A percentile compares a stretch with the other conserved stretches of the same genome.
Conservation (phyloP, 2,113 vertebrate genomes). For the Plotosus lineatus region DNA sequence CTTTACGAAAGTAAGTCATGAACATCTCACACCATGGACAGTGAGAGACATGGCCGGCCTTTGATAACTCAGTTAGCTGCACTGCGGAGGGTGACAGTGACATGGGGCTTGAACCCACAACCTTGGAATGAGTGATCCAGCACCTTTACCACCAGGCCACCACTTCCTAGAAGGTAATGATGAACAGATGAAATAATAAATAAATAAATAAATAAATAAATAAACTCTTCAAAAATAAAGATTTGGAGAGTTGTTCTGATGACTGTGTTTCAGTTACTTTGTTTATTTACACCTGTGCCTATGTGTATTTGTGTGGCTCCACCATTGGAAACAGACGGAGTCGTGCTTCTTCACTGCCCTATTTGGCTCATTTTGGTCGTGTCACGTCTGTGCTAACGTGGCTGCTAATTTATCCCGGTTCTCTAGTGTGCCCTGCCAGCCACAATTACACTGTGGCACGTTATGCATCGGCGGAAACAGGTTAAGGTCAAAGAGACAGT, state of each 20-base stretch:
- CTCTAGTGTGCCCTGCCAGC: constrained; percentile 63
- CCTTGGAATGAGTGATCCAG: too few relatives aligned
- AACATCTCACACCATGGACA: too few relatives aligned
- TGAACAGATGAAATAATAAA: not conserved
- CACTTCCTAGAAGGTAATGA: too few relatives aligned
- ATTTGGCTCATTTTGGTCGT: constrained; percentile 56
- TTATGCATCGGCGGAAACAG: constrained; percentile 56
- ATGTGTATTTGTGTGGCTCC: constrained; percentile 9
- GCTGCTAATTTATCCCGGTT: constrained; percentile 65
- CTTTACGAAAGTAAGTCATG: too few relatives aligned
- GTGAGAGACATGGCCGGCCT: too few relatives aligned
- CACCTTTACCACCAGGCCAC: too few relatives aligned
- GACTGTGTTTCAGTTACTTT: not conserved
- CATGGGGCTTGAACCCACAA: too few relatives aligned
- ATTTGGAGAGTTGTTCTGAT: not conserved
- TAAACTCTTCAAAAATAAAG: too few relatives aligned
- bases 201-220: too few relatives aligned
- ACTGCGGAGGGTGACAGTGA: too few relatives aligned
- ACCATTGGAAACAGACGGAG: constrained; percentile 22
- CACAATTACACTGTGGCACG: constrained; percentile 64
- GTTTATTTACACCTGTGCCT: constrained; percentile 9
- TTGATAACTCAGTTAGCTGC: too few relatives aligned
- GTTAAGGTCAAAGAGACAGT: constrained; percentile 66
- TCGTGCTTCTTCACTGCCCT: constrained; percentile 53
- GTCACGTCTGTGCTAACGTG: constrained; percentile 64